These are phyloP conservation scores for Acrocera orbiculus DNA, from an alignment of 2,888 invertebrate species.

Conservation along the genomic window DNA sequence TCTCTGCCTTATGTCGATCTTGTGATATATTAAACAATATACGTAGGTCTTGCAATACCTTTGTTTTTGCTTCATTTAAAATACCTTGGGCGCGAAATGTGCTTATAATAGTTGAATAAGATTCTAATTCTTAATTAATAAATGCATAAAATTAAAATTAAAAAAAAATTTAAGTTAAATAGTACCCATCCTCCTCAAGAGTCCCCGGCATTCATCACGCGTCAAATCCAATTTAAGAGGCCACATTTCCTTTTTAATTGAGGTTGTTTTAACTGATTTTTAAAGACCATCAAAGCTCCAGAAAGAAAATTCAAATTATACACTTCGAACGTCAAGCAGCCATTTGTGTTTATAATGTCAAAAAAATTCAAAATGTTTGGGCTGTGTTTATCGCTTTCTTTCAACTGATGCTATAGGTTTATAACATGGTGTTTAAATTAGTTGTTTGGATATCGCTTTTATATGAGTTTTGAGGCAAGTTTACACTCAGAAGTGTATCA, in stretches of 20 bases:
- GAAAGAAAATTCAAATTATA: too few species aligned
- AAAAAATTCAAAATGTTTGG: too few species aligned
- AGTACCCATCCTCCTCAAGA: slow-evolving; percentile 70
- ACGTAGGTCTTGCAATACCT: slow-evolving; percentile 66
- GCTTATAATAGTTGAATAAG: slow-evolving; percentile 76
- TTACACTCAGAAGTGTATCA: too few species aligned
- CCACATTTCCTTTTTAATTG: slow-evolving; percentile 33
- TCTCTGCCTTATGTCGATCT: slow-evolving; percentile 83
- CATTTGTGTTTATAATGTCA: too few species aligned
- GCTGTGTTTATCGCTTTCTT: too few species aligned
- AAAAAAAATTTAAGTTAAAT: too few species aligned
- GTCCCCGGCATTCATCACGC: slow-evolving; percentile 74
- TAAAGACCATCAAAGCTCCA: too few species aligned
- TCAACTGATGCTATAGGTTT: too few species aligned
- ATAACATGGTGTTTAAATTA: too few species aligned
- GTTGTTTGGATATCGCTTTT: too few species aligned
- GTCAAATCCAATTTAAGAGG: slow-evolving; percentile 66
- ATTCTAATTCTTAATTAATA: slow-evolving; percentile 57
- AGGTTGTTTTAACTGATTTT: slow-evolving; percentile 8
- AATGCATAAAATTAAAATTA: slow-evolving; percentile 1
- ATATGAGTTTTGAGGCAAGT: too few species aligned
- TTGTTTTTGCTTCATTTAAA: slow-evolving; percentile 66
- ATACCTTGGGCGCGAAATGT: slow-evolving; percentile 86
- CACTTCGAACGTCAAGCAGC: too few species aligned
- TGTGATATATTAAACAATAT: slow-evolving; percentile 68